phyloP scores from a whole-genome alignment of 2,113 vertebrate species.

The Phylloscopus whistleri region DNA sequence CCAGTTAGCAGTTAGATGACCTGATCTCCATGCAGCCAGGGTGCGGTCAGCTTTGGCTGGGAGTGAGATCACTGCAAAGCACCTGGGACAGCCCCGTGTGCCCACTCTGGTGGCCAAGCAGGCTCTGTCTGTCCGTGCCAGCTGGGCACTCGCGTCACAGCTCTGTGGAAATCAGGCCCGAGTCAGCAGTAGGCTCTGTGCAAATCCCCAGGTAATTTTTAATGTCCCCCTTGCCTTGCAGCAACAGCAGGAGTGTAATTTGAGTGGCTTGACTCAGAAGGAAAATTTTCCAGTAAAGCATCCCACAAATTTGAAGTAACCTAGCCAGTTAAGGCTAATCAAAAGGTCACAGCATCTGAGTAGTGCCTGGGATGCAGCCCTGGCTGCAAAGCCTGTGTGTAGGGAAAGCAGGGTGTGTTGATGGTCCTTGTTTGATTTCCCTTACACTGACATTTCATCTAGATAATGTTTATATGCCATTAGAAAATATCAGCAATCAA shows the following conservation, averaged over 20 bases:
- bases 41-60: not conserved
- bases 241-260: not conserved
- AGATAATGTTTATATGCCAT: not conserved
- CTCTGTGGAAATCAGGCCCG: not conserved
- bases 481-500: not conserved
- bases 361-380: not conserved
- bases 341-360: not conserved
- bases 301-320: not conserved
- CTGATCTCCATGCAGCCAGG: not conserved
- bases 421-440: not conserved
- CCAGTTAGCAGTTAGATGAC: not conserved
- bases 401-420: not conserved
- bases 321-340: not conserved
- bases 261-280: not conserved
- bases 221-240: not conserved
- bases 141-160: accelerated
- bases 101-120: not conserved
- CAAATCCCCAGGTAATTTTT: not conserved
- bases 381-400: accelerated
- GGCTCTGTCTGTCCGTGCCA: not conserved
- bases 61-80: accelerated
- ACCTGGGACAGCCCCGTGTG: not conserved
- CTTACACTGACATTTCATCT: accelerated
- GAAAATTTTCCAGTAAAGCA: not conserved
- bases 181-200: not conserved